Evolutionary conservation across 2,888 invertebrate species (phyloP).

Genomic region (Glyphotaelius pellucidus): DNA sequence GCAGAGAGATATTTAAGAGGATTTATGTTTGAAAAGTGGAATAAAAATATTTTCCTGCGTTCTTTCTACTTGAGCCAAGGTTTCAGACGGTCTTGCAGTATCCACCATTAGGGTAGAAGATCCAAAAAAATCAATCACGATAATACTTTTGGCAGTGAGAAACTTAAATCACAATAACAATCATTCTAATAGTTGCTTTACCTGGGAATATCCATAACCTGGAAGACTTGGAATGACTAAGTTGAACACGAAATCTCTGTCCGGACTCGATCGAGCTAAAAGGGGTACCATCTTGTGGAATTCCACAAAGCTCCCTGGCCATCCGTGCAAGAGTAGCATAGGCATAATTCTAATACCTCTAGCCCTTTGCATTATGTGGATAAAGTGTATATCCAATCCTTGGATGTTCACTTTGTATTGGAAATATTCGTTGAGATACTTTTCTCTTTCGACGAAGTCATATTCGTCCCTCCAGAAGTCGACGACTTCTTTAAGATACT

Average conservation of each 20-base stretch:
- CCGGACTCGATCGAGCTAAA: constrained; percentile 76
- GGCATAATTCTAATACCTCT: constrained; percentile 78
- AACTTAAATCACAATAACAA: too few relatives aligned
- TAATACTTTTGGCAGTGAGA: neutral
- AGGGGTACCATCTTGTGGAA: constrained; percentile 85
- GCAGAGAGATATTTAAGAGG: too few relatives aligned
- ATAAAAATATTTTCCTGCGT: too few relatives aligned
- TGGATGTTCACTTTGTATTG: constrained; percentile 85
- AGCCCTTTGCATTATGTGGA: constrained; percentile 79
- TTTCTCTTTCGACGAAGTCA: constrained; percentile 81
- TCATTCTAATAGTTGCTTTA: constrained; percentile 66
- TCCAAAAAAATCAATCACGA: neutral
- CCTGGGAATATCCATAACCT: constrained; percentile 75
- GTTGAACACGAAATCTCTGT: constrained; percentile 81
- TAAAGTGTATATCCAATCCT: constrained; percentile 83
- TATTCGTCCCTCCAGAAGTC: constrained; percentile 81
- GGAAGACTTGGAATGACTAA: constrained; percentile 79
- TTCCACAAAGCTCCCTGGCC: constrained; percentile 88
- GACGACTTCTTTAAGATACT: constrained; percentile 74
- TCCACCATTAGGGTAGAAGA: too few relatives aligned
- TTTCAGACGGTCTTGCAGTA: too few relatives aligned
- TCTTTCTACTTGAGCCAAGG: too few relatives aligned
- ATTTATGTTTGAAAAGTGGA: too few relatives aligned
- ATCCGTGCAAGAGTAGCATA: constrained; percentile 86
- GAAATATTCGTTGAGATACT: constrained; percentile 80